phyloP scores from a whole-genome alignment of 2,797 vertebrate genomes.

The Masticophis lateralis region DNA sequence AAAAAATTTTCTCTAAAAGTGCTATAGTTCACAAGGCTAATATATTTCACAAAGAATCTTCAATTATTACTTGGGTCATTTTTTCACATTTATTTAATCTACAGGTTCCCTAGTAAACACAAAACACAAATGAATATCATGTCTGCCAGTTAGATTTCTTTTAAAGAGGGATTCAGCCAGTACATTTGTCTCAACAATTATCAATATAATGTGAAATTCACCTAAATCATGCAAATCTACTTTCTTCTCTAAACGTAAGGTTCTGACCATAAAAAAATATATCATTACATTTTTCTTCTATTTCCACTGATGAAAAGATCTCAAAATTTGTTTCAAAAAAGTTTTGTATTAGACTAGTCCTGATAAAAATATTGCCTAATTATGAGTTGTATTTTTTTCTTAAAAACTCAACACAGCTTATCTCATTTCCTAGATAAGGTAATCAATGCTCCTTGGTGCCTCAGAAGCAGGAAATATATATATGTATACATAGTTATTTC shows the following conservation, averaged over 20 bases:
- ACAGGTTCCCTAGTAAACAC: not conserved
- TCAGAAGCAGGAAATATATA: not conserved
- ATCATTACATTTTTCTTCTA: not conserved
- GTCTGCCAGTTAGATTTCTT: not conserved
- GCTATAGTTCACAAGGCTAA: not conserved
- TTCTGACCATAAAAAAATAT: not conserved
- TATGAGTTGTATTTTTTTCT: not conserved
- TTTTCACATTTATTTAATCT: not conserved
- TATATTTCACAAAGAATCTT: not conserved
- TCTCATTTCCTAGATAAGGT: not conserved
- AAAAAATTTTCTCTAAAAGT: not conserved
- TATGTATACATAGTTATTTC: not conserved
- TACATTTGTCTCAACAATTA: not conserved
- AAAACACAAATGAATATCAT: not conserved
- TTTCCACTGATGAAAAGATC: not conserved
- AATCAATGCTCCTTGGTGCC: not conserved
- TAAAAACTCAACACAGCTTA: not conserved
- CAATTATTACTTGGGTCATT: not conserved
- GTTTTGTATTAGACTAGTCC: not conserved
- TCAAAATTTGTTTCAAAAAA: not conserved
- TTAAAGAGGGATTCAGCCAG: not conserved
- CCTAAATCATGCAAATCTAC: not conserved
- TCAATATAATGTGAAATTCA: not conserved
- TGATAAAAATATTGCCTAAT: not conserved
- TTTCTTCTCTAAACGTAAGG: not conserved